These are phyloP conservation scores for Chromis chromis DNA, from an alignment of 2,797 vertebrate species.

Conservation along the genomic window DNA sequence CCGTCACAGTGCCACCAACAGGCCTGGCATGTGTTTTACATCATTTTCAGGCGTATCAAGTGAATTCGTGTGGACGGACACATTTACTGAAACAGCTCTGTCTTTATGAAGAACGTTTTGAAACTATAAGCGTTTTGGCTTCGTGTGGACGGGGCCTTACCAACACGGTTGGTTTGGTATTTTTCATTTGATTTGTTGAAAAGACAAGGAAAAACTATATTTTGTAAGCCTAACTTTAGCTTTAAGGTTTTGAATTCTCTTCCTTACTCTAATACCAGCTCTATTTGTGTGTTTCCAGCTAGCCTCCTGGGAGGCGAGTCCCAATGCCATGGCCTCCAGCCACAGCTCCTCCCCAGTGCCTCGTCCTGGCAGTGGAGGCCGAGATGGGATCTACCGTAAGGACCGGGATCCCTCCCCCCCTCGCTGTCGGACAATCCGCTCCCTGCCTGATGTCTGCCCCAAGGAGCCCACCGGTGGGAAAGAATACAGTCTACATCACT, in stretches of 20 bases:
- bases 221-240: background rate
- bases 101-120: too few species aligned
- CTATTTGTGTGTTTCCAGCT: conserved; percentile 64
- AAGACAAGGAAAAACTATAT: background rate
- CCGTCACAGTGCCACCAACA: too few species aligned
- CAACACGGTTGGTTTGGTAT: too few species aligned
- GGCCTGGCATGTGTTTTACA: too few species aligned
- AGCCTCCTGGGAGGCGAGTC: conserved; percentile 86
- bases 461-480: conserved; percentile 93
- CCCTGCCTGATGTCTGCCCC: conserved; percentile 96
- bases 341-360: conserved; percentile 92
- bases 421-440: conserved; percentile 84
- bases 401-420: conserved; percentile 84
- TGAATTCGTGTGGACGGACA: too few species aligned
- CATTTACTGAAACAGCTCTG: too few species aligned
- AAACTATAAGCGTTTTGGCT: too few species aligned
- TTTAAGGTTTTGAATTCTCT: background rate
- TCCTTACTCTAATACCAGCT: background rate
- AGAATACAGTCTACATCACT: too few species aligned
- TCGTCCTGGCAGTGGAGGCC: conserved; percentile 84
- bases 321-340: conserved; percentile 95
- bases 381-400: conserved; percentile 90
- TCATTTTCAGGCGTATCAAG: too few species aligned
- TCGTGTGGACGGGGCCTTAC: too few species aligned
- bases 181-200: background rate